These are phyloP conservation scores for Neodon shergylaensis DNA, from an alignment of 2,113 vertebrate species.

Conservation along the genomic window DNA sequence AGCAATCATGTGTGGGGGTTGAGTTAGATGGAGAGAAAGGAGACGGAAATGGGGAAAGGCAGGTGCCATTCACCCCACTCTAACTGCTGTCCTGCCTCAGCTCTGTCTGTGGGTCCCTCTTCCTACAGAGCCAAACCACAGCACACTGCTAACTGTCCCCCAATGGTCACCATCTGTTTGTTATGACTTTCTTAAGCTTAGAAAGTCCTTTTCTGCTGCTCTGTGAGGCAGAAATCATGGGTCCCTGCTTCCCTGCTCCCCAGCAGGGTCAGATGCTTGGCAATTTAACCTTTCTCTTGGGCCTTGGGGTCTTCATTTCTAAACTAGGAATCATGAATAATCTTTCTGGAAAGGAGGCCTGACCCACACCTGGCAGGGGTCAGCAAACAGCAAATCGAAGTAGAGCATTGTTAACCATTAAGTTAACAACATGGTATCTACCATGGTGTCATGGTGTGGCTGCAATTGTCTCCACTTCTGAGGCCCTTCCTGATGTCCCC, in stretches of 20 bases:
- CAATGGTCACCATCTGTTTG: background rate
- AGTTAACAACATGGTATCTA: background rate
- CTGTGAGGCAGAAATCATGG: background rate
- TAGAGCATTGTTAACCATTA: background rate
- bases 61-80: background rate
- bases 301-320: background rate
- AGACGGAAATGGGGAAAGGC: background rate
- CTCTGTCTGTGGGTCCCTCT: background rate
- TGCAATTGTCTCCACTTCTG: background rate
- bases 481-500: background rate
- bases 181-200: background rate
- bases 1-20: background rate
- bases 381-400: background rate
- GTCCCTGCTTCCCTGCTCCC: background rate
- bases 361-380: background rate
- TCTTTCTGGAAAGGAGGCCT: background rate
- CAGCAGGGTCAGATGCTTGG: background rate
- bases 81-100: background rate
- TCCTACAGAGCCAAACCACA: background rate
- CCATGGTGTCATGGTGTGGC: accelerated
- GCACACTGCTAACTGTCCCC: accelerated
- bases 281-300: background rate
- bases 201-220: background rate
- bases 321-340: background rate
- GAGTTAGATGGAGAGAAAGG: background rate